phyloP scores from a whole-genome alignment of 2,888 invertebrate species.

The Physocephala rufipes region DNA sequence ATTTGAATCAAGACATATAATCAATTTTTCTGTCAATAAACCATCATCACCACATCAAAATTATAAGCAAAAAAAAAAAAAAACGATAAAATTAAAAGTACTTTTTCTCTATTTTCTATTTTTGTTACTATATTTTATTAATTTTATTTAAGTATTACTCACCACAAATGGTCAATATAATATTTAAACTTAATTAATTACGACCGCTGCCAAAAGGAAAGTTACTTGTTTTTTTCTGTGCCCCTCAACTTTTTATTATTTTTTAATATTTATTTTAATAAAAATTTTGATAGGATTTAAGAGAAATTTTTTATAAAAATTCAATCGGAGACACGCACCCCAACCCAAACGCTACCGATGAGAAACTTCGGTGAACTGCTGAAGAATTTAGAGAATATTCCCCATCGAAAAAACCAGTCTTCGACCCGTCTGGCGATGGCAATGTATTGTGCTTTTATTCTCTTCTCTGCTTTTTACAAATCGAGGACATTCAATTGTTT shows the following conservation, averaged over 20 bases:
- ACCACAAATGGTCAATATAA: not conserved
- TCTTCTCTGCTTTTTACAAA: not conserved
- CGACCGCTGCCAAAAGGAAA: not conserved
- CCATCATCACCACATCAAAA: not conserved
- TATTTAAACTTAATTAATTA: not conserved
- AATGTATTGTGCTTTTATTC: not conserved
- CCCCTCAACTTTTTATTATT: not conserved
- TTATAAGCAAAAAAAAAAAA: not conserved
- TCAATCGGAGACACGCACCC: not conserved
- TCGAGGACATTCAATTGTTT: too few relatives aligned
- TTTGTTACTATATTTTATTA: not conserved
- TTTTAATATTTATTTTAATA: not conserved
- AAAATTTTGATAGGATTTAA: not conserved
- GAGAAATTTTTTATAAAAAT: not conserved
- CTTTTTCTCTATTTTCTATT: not conserved
- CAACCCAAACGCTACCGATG: constrained; percentile 7
- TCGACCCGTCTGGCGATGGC: not conserved
- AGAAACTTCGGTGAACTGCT: constrained; percentile 17
- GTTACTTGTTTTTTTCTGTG: not conserved
- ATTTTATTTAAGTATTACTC: not conserved
- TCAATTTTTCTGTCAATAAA: not conserved
- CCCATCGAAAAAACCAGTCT: not conserved
- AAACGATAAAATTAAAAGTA: too few relatives aligned
- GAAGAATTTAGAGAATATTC: constrained; percentile 3
- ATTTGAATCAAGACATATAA: constrained; percentile 15